phyloP scores from a whole-genome alignment of 2,113 vertebrate genomes.

The Neolamprologus hecqui region DNA sequence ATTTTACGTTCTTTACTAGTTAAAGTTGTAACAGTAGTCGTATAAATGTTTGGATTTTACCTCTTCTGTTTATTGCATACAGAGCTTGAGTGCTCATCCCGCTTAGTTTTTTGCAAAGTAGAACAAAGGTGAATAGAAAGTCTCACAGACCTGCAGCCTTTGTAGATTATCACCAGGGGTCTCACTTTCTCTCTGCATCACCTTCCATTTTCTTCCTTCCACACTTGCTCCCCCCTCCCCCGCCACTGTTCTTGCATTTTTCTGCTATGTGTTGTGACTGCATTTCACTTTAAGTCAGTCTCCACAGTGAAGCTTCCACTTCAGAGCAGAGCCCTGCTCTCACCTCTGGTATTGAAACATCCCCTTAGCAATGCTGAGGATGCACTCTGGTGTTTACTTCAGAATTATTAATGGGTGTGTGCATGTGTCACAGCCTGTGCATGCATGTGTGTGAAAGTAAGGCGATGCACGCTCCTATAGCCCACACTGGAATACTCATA shows the following conservation, averaged over 20 bases:
- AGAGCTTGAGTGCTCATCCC: not conserved
- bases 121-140: not conserved
- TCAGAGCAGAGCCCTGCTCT: not conserved
- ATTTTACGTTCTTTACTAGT: not conserved
- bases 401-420: not conserved
- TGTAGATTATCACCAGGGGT: constrained; percentile 33
- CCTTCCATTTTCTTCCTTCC: not conserved
- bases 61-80: not conserved
- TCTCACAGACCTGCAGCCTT: constrained; percentile 2
- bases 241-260: not conserved
- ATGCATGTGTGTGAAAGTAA: not conserved
- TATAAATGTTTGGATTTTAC: not conserved
- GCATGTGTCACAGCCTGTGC: not conserved
- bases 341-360: constrained; percentile 6
- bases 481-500: not conserved
- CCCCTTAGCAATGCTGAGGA: constrained; percentile 8
- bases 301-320: constrained; percentile 1
- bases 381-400: constrained; percentile 12
- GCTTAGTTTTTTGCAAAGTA: not conserved
- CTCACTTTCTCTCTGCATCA: constrained; percentile 8
- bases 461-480: not conserved
- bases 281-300: constrained; percentile 26
- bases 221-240: not conserved
- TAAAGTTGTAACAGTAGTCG: not conserved
- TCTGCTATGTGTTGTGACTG: constrained; percentile 18